Conservation (phyloP, 2,113 vertebrate species). For the Pangasianodon gigas region DNA sequence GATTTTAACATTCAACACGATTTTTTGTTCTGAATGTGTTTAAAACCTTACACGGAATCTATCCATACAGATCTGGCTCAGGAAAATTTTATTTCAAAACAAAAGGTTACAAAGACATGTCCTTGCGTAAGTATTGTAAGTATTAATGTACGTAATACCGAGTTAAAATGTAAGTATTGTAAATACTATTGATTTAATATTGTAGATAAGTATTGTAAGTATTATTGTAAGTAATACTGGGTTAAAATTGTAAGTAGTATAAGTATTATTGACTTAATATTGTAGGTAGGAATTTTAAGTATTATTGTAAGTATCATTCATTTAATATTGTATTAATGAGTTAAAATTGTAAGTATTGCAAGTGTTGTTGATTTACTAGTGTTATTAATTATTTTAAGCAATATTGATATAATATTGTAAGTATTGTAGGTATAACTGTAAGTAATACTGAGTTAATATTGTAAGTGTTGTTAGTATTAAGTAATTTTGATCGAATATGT, state of each 20-base stretch:
- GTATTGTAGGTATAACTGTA: background rate
- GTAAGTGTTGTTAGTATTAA: background rate
- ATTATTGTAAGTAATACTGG: background rate
- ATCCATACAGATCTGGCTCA: background rate
- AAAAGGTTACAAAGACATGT: too few species aligned
- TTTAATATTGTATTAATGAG: background rate
- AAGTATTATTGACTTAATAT: background rate
- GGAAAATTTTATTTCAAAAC: background rate
- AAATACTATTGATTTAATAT: background rate
- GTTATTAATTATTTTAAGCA: background rate
- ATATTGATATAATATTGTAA: background rate
- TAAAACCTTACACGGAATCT: background rate
- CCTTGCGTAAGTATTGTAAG: background rate
- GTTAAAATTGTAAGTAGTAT: background rate
- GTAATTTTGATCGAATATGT: background rate
- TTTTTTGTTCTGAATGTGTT: background rate
- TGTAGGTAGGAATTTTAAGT: background rate
- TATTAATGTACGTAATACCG: background rate
- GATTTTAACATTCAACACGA: background rate
- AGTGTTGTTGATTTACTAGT: background rate
- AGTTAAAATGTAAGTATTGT: background rate
- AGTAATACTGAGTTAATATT: background rate
- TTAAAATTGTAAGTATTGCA: too few species aligned
- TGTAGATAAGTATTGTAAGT: background rate
- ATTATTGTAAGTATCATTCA: background rate